Evolutionary conservation across 2,888 invertebrate species (phyloP), one percentile per base, ranked within the genome.

Genomic region (Hyles lineata): DNA sequence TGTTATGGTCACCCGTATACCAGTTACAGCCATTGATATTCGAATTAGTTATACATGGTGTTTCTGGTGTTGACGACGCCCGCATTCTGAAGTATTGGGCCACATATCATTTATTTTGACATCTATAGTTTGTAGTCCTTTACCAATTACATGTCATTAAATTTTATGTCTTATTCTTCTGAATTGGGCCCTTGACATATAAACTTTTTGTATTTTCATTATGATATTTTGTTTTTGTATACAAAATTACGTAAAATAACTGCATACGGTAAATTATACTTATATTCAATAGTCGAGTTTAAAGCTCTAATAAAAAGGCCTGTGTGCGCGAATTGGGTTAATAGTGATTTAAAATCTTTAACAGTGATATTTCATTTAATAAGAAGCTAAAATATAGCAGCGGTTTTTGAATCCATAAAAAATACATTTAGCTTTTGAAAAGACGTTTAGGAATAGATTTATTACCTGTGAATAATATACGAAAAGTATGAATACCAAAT

Each of bases 41-140:
- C 86, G 86, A 91, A 90, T 91, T 89, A 87, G 84, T 90, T 87
- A 88, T 88, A 88, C 85, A 85, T 82, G 79, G 76, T 76, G 71
- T 75, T 73, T 71, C 58, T n/a, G 83, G 83, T 83, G 84, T 83
- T 83, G 87, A 86, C 84, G 83, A 81, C 83, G 86, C 93, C 94
- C 93, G 94, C 94, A 93, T 93, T 82, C 82, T 83, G 87, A 85
- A 87, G 83, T 83, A 86, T 86, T 86, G 84, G 82, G 89, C 89
- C 85, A 92, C 92, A 93, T 91, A 92, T 92, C 90, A 93, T 91
- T 92, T 93, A 90, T 85, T 89, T 85, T 92, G 91, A 93, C 93
- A 91, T 81, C 87, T 79, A 88, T 84, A 85, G 84, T 84, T 88
- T 87, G 88, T 88, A 82, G 83, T 87, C 90, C 87, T 89, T 88